Percentiles rank a stretch among this genome's conserved stretches.
Conservation (phyloP, 2,113 vertebrate species). For the Caranx ignobilis region DNA sequence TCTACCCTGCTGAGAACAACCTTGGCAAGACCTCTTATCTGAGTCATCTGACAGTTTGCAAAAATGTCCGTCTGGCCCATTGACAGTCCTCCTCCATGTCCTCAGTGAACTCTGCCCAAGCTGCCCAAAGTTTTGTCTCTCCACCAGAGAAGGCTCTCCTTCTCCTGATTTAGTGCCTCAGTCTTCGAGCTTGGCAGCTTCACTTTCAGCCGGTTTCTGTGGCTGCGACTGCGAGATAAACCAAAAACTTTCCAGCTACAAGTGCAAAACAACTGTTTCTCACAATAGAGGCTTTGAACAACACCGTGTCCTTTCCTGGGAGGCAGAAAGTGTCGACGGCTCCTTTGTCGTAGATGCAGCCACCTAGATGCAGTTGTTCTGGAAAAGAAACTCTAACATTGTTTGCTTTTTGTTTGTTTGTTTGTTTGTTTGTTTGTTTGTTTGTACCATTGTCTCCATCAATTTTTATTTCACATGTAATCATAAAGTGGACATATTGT, state of each 20-base stretch:
- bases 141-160: background rate
- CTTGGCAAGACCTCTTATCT: slow-evolving; percentile 9
- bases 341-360: background rate
- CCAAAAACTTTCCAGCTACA: background rate
- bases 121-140: background rate
- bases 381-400: background rate
- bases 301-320: background rate
- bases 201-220: background rate
- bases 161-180: background rate
- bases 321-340: background rate
- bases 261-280: background rate
- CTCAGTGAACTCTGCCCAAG: background rate
- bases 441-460: background rate
- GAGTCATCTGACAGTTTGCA: slow-evolving; percentile 37
- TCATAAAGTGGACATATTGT: background rate
- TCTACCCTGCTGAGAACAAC: slow-evolving; percentile 20
- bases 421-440: too few species aligned
- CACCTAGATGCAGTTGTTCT: background rate
- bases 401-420: too few species aligned
- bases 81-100: slow-evolving; percentile 2
- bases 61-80: slow-evolving; percentile 24
- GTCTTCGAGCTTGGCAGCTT: background rate
- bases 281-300: background rate
- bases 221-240: background rate
- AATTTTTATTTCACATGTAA: background rate